A percentile compares a stretch with the other conserved stretches of the same genome.
Conservation (phyloP, 2,113 vertebrate species). For the Leptosomus discolor region DNA sequence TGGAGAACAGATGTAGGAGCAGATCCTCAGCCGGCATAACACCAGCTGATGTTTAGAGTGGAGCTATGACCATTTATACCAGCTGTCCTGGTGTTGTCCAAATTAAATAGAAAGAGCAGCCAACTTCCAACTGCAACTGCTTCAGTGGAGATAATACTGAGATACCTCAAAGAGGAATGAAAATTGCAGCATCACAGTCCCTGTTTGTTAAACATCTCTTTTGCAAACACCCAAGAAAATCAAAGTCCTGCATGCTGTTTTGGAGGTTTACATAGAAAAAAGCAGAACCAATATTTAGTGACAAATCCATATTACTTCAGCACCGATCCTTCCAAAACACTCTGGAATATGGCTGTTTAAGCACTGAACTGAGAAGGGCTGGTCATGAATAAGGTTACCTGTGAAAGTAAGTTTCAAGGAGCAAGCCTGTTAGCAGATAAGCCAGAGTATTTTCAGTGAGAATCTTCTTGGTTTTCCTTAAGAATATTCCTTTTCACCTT, state of each 20-base stretch:
- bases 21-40: not conserved
- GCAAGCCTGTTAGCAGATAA: not conserved
- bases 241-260: not conserved
- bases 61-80: not conserved
- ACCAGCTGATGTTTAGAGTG: not conserved
- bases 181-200: not conserved
- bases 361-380: not conserved
- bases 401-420: not conserved
- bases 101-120: not conserved
- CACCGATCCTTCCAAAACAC: not conserved
- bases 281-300: not conserved
- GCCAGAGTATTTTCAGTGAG: not conserved
- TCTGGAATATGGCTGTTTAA: not conserved
- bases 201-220: not conserved
- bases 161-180: not conserved
- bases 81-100: not conserved
- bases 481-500: not conserved
- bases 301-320: not conserved
- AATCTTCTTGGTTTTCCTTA: not conserved
- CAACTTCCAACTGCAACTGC: not conserved
- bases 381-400: not conserved
- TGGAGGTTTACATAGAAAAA: not conserved
- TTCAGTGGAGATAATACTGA: not conserved
- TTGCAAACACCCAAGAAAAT: not conserved
- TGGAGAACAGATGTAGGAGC: not conserved